phyloP scores from a whole-genome alignment of 1,140 invertebrate genomes.

The Penaeus japonicus region DNA sequence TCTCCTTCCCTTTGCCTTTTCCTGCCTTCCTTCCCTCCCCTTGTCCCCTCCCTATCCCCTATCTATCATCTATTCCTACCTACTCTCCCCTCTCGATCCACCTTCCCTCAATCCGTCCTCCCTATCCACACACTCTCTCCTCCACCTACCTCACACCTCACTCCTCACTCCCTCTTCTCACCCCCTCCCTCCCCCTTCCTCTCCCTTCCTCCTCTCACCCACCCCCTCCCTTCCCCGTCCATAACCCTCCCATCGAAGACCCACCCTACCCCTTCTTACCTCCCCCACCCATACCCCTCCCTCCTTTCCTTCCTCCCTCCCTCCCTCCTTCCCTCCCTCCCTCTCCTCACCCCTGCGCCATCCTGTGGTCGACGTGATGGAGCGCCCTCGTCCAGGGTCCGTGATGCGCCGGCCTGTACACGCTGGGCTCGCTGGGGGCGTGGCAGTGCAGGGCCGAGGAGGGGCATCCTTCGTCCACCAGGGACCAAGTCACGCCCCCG shows the following conservation, averaged over 20 bases:
- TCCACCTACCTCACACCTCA: no score
- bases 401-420: slow-evolving; percentile 63
- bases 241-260: no score
- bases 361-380: slow-evolving; percentile 61
- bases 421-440: slow-evolving; percentile 64
- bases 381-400: slow-evolving; percentile 66
- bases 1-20: no score
- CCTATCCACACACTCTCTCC: no score
- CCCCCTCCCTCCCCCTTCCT: no score
- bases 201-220: no score
- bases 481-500: slow-evolving; percentile 64
- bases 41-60: no score
- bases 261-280: neutral
- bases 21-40: no score
- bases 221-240: neutral
- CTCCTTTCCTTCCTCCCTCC: neutral
- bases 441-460: slow-evolving; percentile 64
- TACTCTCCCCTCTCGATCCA: no score
- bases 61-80: no score
- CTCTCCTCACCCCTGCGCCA: slow-evolving; percentile 36
- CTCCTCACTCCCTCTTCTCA: no score
- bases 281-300: neutral
- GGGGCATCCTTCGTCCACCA: slow-evolving; percentile 64
- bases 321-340: slow-evolving; percentile 21
- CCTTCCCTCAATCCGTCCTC: no score